These are phyloP conservation scores for Morelia viridis DNA, from an alignment of 2,797 vertebrate genomes.

Conservation along the genomic window DNA sequence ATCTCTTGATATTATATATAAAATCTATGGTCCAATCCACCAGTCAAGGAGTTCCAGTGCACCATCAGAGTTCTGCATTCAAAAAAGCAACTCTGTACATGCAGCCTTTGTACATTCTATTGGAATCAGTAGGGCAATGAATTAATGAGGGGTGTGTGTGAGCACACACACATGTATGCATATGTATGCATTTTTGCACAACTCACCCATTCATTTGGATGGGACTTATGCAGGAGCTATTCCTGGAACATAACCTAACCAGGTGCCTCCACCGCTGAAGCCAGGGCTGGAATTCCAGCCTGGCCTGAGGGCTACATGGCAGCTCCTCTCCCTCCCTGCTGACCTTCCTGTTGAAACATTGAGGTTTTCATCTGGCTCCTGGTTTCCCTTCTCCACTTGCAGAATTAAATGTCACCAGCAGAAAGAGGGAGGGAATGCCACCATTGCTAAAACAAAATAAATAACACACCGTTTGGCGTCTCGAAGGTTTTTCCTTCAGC, in stretches of 20 bases:
- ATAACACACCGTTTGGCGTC: slow-evolving; percentile 41
- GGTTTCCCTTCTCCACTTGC: slow-evolving; percentile 31
- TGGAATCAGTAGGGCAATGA: background rate
- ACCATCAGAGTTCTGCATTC: background rate
- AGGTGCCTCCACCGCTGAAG: slow-evolving; percentile 51
- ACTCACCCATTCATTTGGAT: background rate
- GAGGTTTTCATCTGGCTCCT: slow-evolving; percentile 54
- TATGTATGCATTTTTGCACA: background rate
- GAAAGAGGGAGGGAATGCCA: slow-evolving; percentile 50
- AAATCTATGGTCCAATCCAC: background rate
- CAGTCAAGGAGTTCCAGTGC: background rate
- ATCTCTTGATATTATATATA: slow-evolving; percentile 14
- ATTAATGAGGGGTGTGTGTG: background rate
- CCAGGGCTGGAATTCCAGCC: slow-evolving; percentile 18
- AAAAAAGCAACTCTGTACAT: background rate
- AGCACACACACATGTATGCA: background rate
- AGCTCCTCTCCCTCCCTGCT: slow-evolving; percentile 45
- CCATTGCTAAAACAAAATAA: slow-evolving; percentile 56
- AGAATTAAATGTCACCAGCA: slow-evolving; percentile 48
- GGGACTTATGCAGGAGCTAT: slow-evolving; percentile 9
- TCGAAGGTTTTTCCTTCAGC: slow-evolving; percentile 51
- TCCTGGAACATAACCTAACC: slow-evolving; percentile 29
- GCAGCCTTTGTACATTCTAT: background rate
- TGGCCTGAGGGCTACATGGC: slow-evolving; percentile 34
- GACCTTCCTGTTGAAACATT: slow-evolving; percentile 52